A percentile compares a stretch with the other conserved stretches of the same genome.
Conservation (phyloP, 2,888 invertebrate species). For the Nomada flava region DNA sequence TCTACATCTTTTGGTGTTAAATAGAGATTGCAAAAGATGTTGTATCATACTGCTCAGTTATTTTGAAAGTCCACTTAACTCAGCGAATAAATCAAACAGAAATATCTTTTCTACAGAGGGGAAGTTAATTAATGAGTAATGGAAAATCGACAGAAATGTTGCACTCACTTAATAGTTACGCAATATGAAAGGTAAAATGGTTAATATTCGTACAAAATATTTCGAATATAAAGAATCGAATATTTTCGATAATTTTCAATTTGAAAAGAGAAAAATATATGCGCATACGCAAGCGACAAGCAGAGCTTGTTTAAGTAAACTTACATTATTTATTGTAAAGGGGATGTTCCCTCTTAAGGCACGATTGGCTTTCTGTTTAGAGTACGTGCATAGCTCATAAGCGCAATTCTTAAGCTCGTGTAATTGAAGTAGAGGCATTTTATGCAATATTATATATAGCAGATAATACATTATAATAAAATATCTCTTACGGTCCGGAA, state of each 20-base stretch:
- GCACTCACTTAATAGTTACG: no score
- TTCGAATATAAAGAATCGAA: background rate
- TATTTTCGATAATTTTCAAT: background rate
- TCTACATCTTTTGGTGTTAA: no score
- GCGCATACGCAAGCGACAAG: background rate
- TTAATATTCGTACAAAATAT: background rate
- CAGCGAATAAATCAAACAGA: no score
- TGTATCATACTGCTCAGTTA: no score
- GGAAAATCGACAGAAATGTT: no score
- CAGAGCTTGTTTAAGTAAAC: constrained; percentile 12
- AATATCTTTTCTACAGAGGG: no score
- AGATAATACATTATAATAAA: background rate
- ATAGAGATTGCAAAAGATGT: no score
- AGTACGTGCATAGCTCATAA: constrained; percentile 34
- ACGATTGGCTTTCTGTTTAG: background rate
- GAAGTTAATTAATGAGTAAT: no score
- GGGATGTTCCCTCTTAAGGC: constrained; percentile 6
- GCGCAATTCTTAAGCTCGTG: constrained; percentile 23
- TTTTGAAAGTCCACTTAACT: no score
- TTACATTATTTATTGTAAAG: background rate
- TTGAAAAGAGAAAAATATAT: no score
- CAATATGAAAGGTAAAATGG: background rate
- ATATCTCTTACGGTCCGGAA: constrained; percentile 46
- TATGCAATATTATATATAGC: constrained; percentile 1
- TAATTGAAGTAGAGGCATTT: background rate